These are phyloP conservation scores for Callyntrura sp. DNA, from an alignment of 2,888 invertebrate species.

Conservation along the genomic window DNA sequence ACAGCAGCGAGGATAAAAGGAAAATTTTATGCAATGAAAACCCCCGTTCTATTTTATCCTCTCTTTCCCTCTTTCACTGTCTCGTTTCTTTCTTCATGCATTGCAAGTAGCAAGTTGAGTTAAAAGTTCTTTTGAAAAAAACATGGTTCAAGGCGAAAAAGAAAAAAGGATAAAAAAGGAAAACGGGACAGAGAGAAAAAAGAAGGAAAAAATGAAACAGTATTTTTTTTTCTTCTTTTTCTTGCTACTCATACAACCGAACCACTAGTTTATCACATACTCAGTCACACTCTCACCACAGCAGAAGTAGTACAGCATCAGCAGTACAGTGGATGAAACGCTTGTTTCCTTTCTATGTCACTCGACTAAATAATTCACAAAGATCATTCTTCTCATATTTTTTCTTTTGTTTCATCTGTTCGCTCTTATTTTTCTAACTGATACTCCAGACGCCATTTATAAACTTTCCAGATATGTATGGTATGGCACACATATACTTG, in stretches of 20 bases:
- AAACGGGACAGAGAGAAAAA: background rate
- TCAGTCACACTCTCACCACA: no score
- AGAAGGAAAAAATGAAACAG: background rate
- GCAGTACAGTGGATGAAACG: background rate
- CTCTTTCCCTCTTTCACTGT: background rate
- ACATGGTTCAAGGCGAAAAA: constrained; percentile 56
- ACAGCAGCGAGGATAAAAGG: background rate
- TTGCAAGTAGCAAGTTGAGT: constrained; percentile 44
- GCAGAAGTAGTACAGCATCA: no score
- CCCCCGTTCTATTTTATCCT: background rate
- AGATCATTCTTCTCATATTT: constrained; percentile 72
- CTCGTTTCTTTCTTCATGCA: background rate
- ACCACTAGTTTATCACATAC: constrained; percentile 2
- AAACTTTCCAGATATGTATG: background rate
- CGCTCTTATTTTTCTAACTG: background rate
- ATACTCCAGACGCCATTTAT: background rate
- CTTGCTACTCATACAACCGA: background rate
- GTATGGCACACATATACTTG: background rate
- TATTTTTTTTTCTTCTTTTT: background rate
- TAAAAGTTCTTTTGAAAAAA: constrained; percentile 37
- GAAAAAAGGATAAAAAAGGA: background rate
- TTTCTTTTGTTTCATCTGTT: constrained; percentile 39
- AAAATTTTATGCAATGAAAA: constrained; percentile 29
- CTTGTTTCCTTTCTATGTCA: constrained; percentile 71
- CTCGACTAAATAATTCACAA: constrained; percentile 79